A percentile compares a stretch with the other conserved stretches of the same genome.
Evolutionary conservation across 64 coral and sea anemone genomes (phyloP).

Genomic region (Orbicella faveolata): DNA sequence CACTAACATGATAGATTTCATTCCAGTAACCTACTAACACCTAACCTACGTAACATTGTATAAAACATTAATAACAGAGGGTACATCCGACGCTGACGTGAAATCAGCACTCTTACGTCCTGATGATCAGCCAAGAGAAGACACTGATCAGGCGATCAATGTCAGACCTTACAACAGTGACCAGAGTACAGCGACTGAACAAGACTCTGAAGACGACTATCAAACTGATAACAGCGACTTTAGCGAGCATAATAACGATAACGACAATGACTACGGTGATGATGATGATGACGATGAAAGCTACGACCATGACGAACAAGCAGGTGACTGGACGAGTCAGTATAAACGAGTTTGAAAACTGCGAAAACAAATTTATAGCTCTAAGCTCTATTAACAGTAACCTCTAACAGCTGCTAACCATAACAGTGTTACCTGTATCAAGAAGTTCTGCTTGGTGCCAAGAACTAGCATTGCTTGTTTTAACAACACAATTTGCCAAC

Average conservation of each 20-base stretch:
- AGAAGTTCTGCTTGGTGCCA: too few species aligned
- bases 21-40: constrained; percentile 12
- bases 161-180: constrained; percentile 2
- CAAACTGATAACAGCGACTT: background rate
- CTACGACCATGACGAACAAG: background rate
- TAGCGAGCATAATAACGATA: constrained; percentile 33
- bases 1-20: background rate
- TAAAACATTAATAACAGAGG: constrained; percentile 22
- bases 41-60: constrained; percentile 21
- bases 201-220: background rate
- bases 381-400: background rate
- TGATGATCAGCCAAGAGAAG: background rate
- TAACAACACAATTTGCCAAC: too few species aligned
- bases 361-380: background rate
- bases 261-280: background rate
- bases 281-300: background rate
- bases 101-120: constrained; percentile 44
- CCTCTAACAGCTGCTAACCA: background rate
- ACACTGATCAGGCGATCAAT: constrained; percentile 7
- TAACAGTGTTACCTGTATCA: background rate
- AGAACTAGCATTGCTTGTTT: too few species aligned
- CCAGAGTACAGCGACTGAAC: background rate
- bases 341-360: background rate
- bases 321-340: constrained; percentile 12
- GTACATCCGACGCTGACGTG: constrained; percentile 1